phyloP scores from a whole-genome alignment of 2,888 invertebrate genomes.

The Ectemnius cavifrons region DNA sequence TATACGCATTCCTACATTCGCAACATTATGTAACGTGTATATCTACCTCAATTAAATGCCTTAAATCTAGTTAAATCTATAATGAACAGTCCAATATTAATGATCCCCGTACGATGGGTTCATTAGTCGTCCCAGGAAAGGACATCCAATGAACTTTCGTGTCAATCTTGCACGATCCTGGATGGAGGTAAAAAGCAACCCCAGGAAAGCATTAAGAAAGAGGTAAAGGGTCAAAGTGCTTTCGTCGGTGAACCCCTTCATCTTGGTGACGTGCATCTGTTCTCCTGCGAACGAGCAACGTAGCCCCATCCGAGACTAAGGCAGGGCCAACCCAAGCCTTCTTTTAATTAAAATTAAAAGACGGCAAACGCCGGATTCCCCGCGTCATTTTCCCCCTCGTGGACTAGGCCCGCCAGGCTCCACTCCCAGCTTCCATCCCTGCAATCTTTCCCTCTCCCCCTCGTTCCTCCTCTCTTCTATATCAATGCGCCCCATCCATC shows the following conservation, averaged over 20 bases:
- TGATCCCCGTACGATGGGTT: too few species aligned
- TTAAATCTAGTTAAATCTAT: too few species aligned
- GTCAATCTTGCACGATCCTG: background rate
- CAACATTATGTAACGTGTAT: background rate
- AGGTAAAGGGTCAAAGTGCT: background rate
- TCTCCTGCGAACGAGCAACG: constrained; percentile 43
- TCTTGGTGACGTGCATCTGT: constrained; percentile 57
- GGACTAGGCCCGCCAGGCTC: constrained; percentile 30
- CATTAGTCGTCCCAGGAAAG: background rate
- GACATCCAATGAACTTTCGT: background rate
- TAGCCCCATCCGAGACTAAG: constrained; percentile 21
- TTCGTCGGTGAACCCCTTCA: constrained; percentile 44
- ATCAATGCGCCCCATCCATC: constrained; percentile 15
- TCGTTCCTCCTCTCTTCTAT: constrained; percentile 28
- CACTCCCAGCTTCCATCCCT: constrained; percentile 16
- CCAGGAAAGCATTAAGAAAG: background rate
- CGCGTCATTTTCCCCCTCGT: constrained; percentile 64
- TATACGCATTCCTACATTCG: background rate
- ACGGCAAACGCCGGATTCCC: constrained; percentile 70
- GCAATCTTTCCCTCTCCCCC: constrained; percentile 20
- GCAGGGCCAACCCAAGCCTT: constrained; percentile 58
- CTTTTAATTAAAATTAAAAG: constrained; percentile 77
- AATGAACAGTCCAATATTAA: too few species aligned
- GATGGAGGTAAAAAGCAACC: constrained; percentile 1
- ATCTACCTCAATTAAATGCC: too few species aligned